Evolutionary conservation across 2,113 vertebrate genomes (phyloP), one percentile per base, ranked within the genome.

Genomic region (Ceyx margarethae): DNA sequence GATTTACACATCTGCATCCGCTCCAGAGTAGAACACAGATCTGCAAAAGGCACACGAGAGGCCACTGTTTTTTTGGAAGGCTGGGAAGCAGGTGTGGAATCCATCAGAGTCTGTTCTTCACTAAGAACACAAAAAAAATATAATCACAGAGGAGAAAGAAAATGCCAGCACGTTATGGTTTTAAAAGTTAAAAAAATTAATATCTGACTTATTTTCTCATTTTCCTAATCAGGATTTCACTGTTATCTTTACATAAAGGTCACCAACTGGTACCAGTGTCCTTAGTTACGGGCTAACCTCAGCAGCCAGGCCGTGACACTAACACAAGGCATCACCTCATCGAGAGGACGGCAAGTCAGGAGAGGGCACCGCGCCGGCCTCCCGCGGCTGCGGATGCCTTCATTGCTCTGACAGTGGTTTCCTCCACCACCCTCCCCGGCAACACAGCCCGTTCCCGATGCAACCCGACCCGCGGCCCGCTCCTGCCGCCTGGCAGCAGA

Each of bases 21-120:
- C 88, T 99, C 99, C 60, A 99, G 96, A 28, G 98, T 98, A 66
- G 82, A 97, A 73, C 99, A 99, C 46, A 99, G 97, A 92, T 99
- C 95, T 45, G 97, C 95, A 96, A 99, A 99, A 50, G 99, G 99
- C 77, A 99, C 99, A 0, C 97, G 98, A 65, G 98, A 98, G 15
- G 99, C 99, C 33, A 99, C 99, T 0, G 98, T 98, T 10, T 89
- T 94, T 75, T 93, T 91, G 43, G 95, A 48, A 58, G 93, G 61
- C 31, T 95, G 95, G 0, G 80, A 94, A 62, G 92, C 69, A 7
- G 98, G 91, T 26, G 95, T 29, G 3, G 95, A 96, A 87, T 97
- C 95, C 96, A 98, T 97, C 40, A 20, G 33, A 77, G 81, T 26
- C 89, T 4, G 82, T 64, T 76, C 82, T 35, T 57, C 62, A 42